phyloP scores from a whole-genome alignment of 2,113 vertebrate genomes.

The Fulmarus glacialis region DNA sequence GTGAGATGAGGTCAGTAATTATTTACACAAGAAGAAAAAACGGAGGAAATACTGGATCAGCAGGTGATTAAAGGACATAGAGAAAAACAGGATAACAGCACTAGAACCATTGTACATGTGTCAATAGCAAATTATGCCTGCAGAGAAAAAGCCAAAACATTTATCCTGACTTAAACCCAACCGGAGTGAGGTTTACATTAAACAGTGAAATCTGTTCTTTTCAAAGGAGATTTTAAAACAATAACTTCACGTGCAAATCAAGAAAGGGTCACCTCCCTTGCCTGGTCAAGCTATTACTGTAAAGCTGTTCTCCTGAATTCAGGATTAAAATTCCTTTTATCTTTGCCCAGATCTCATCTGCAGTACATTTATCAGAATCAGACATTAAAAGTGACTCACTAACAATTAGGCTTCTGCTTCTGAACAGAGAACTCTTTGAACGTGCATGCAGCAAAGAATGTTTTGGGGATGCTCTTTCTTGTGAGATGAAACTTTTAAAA shows the following conservation, averaged over 20 bases:
- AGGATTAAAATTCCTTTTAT: background rate
- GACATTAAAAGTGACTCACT: constrained; percentile 26
- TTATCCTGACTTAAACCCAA: background rate
- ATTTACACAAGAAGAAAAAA: background rate
- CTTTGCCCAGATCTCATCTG: background rate
- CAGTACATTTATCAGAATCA: constrained; percentile 22
- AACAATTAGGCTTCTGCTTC: background rate
- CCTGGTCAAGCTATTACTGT: background rate
- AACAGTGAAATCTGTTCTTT: background rate
- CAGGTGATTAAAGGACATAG: constrained; percentile 15
- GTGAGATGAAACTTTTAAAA: background rate
- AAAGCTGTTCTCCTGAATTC: background rate
- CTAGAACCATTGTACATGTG: background rate
- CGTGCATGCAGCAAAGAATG: background rate
- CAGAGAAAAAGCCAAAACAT: constrained; percentile 7
- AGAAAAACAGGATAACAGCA: background rate
- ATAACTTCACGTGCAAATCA: background rate
- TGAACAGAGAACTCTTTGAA: constrained; percentile 9
- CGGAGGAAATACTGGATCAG: background rate
- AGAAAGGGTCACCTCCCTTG: background rate
- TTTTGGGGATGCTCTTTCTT: background rate
- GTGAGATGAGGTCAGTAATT: constrained; percentile 30
- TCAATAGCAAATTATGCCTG: constrained; percentile 20
- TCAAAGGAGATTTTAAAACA: constrained; percentile 30
- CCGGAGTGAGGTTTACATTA: background rate